Percentiles rank a stretch among this genome's conserved stretches.
These are phyloP conservation scores for Argyrosomus japonicus DNA, from an alignment of 2,113 vertebrate species.

Conservation along the genomic window DNA sequence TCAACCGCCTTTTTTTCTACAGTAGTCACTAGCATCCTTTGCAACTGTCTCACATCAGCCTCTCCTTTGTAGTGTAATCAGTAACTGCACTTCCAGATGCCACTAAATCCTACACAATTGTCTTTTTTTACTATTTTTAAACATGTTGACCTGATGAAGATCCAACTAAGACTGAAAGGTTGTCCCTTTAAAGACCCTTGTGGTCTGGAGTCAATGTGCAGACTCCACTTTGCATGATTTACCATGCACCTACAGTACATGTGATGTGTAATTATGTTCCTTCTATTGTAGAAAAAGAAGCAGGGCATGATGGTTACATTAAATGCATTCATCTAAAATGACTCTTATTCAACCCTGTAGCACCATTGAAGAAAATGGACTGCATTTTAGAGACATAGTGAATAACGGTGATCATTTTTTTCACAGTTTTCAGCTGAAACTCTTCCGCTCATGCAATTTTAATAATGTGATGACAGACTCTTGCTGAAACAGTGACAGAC, in stretches of 20 bases:
- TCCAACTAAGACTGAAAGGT: neutral
- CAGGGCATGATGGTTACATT: neutral
- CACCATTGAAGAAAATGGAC: neutral
- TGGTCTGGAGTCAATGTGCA: neutral
- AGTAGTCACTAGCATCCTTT: too few relatives aligned
- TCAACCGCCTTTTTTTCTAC: too few relatives aligned
- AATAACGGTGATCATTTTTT: neutral
- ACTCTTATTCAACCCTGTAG: neutral
- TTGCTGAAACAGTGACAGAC: constrained; percentile 9
- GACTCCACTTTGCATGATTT: neutral
- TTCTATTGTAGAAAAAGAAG: neutral
- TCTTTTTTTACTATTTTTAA: neutral
- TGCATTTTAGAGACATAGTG: neutral
- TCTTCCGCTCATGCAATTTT: constrained; percentile 21
- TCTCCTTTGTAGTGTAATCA: too few relatives aligned
- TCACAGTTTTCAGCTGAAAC: neutral
- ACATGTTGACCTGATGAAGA: neutral
- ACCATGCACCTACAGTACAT: neutral
- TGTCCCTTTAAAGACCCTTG: neutral
- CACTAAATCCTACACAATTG: too few relatives aligned
- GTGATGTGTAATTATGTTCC: neutral
- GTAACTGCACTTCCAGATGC: too few relatives aligned
- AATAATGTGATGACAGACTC: constrained; percentile 13
- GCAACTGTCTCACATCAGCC: too few relatives aligned
- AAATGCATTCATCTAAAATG: neutral